Evolutionary conservation across 2,797 vertebrate species (phyloP).

Genomic region (Pipistrellus pygmaeus): DNA sequence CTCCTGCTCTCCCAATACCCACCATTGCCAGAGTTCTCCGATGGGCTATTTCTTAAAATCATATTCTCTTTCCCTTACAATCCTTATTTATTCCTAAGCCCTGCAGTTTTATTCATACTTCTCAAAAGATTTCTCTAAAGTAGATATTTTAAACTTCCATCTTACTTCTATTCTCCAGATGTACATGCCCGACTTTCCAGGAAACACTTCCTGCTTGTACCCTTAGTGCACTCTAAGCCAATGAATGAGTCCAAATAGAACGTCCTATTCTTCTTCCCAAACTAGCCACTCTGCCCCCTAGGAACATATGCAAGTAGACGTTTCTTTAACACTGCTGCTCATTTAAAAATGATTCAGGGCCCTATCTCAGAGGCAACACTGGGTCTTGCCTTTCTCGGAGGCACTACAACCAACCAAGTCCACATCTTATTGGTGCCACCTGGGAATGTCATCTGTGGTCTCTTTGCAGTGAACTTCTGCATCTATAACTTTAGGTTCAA

Average conservation of each 20-base stretch:
- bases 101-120: not conserved
- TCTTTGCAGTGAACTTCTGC: not conserved
- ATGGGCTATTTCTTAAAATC: not conserved
- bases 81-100: not conserved
- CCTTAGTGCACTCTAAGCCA: too few relatives aligned
- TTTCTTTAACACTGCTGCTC: not conserved
- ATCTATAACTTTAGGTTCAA: not conserved
- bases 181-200: not conserved
- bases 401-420: not conserved
- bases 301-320: not conserved
- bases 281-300: not conserved
- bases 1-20: not conserved
- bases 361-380: not conserved
- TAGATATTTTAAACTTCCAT: not conserved
- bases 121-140: not conserved
- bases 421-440: rapidly evolving
- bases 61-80: not conserved
- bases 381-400: not conserved
- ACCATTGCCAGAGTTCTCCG: too few relatives aligned
- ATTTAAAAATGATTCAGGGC: not conserved
- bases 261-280: not conserved
- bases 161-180: not conserved
- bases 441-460: not conserved
- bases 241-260: not conserved
- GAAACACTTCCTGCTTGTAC: not conserved